Percentiles rank a stretch among this genome's conserved stretches.
Evolutionary conservation across 2,888 invertebrate genomes (phyloP).

Genomic region (Atrina japonica): DNA sequence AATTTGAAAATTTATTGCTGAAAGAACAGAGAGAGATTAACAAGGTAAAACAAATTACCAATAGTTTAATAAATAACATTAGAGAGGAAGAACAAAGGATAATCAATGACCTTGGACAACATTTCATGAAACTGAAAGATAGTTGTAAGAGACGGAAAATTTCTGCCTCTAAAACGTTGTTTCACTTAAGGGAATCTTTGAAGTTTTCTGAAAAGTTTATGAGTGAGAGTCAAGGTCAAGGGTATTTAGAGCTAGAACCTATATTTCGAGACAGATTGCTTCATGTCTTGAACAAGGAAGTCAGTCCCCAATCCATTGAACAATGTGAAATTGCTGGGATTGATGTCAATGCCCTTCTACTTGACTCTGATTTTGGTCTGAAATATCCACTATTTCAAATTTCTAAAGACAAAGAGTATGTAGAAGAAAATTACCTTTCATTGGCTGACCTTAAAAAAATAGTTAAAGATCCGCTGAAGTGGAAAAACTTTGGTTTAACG

Average conservation of each 20-base stretch:
- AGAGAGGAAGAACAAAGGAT: slow-evolving; percentile 17
- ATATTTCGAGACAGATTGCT: slow-evolving; percentile 11
- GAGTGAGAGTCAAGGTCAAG: slow-evolving; percentile 20
- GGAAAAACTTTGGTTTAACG: too few relatives aligned
- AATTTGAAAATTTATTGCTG: neutral
- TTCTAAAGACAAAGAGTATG: neutral
- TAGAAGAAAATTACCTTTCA: too few relatives aligned
- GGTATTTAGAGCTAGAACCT: slow-evolving; percentile 21
- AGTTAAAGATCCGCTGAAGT: too few relatives aligned
- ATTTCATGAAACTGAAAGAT: slow-evolving; percentile 14
- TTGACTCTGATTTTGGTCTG: neutral
- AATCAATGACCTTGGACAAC: neutral
- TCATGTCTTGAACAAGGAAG: slow-evolving; percentile 15
- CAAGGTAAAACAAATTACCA: slow-evolving; percentile 10
- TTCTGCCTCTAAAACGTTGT: neutral
- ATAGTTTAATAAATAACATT: slow-evolving; percentile 8
- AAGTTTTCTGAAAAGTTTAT: slow-evolving; percentile 3
- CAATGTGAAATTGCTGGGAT: slow-evolving; percentile 13
- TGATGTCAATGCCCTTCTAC: neutral
- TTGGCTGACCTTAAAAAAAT: too few relatives aligned
- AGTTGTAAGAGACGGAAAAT: slow-evolving; percentile 13
- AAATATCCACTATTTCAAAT: slow-evolving; percentile 10
- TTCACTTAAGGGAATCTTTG: neutral
- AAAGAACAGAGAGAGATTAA: slow-evolving; percentile 16
- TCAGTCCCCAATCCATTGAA: slow-evolving; percentile 23